Percentiles rank a stretch among this genome's conserved stretches.
These are phyloP conservation scores for Thomomys bottae DNA, from an alignment of 2,113 vertebrate species.

Conservation along the genomic window DNA sequence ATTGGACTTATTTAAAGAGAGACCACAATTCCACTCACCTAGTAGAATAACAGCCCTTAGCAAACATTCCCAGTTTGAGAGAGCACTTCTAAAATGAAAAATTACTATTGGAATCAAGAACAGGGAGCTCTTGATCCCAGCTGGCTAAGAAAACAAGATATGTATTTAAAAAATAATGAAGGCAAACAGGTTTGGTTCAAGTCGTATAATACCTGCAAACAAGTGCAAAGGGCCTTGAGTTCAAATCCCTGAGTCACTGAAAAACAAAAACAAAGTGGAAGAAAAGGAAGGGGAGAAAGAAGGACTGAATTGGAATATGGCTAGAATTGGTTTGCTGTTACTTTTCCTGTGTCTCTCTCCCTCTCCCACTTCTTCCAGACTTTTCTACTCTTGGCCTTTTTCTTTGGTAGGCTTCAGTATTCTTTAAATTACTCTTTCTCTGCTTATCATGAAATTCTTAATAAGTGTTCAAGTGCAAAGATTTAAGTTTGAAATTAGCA, in stretches of 20 bases:
- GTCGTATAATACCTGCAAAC: no score
- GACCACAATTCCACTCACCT: background rate
- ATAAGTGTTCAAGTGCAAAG: background rate
- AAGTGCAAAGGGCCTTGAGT: no score
- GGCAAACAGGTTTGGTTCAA: no score
- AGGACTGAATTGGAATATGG: no score
- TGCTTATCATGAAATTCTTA: background rate
- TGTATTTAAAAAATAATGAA: no score
- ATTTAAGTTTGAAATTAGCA: constrained; percentile 38
- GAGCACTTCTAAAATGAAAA: background rate
- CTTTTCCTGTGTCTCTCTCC: background rate
- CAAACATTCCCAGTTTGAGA: background rate
- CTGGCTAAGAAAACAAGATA: no score
- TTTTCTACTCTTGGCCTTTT: background rate
- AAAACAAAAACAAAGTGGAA: no score
- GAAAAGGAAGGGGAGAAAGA: no score
- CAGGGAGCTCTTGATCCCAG: no score
- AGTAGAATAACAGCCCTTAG: no score
- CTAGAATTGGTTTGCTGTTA: background rate
- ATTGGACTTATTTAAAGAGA: background rate
- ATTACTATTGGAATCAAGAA: no score
- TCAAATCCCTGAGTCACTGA: no score
- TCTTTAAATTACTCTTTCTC: background rate
- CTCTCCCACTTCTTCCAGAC: background rate
- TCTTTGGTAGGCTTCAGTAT: constrained; percentile 9